phyloP scores from a whole-genome alignment of 2,888 invertebrate species.

The Coremacera marginata region DNA sequence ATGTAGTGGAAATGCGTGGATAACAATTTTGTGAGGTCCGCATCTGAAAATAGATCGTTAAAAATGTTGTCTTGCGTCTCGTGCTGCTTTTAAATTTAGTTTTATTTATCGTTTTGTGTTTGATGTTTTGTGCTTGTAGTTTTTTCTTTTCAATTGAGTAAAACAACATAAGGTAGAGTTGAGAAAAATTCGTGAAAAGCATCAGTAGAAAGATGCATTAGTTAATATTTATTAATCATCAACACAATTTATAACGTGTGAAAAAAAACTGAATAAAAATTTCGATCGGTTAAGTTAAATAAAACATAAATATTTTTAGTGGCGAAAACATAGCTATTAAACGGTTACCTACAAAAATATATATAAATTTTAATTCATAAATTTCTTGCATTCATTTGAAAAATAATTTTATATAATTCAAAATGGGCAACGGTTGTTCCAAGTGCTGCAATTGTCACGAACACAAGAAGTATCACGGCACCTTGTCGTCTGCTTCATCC shows the following conservation, averaged over 20 bases:
- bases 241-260: not conserved
- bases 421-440: constrained; percentile 69
- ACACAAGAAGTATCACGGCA: constrained; percentile 64
- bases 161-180: not conserved
- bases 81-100: constrained; percentile 17
- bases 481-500: constrained; percentile 67
- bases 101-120: not conserved
- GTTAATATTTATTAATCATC: not conserved
- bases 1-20: constrained; percentile 53
- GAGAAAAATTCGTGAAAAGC: no score
- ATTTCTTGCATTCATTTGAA: not conserved
- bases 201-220: not conserved
- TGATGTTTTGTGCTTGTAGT: constrained; percentile 21
- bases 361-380: not conserved
- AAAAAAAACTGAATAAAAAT: not conserved
- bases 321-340: not conserved
- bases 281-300: no score
- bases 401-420: not conserved
- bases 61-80: constrained; percentile 42
- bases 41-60: constrained; percentile 57
- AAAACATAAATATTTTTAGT: no score
- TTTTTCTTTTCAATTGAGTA: constrained; percentile 18
- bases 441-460: constrained; percentile 68
- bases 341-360: not conserved
- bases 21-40: constrained; percentile 47